Base-by-base conservation (phyloP, 1,140 invertebrate species). In the Magallana angulata region DNA sequence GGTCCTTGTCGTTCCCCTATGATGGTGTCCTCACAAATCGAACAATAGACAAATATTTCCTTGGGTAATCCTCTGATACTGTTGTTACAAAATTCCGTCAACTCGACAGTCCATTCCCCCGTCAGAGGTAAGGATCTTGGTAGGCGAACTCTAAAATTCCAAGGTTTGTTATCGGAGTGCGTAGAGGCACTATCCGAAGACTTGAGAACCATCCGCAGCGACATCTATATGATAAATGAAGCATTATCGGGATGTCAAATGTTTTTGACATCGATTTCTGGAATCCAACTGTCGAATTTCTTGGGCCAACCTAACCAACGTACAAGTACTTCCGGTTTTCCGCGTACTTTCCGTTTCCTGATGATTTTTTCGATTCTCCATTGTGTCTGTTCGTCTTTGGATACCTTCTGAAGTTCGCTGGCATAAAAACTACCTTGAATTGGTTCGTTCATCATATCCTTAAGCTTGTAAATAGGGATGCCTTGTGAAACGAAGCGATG, bases 291-390 rank as follows among this genome's bases (percentile, higher is more conserved):
- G 56, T 85, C 80, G 48, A 88, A 85, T 82, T 88, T 88, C 14
- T 58, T 62, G 1, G 87, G 87, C 24, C 30, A 88, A 14, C 80
- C 68, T 11, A 85, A 58, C 87, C 87, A 88, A 16, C 68, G 80
- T 12, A 88, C 84, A 5, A 85, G 24, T 48, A n/a, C 85, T 62
- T 86, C 57, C 12, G 64, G 6, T 56, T 48, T 30, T 9, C 58
- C 71, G 48, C 60, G 64, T 2, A 5, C 6, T 36, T 81, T 88
- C 48, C 87, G 48, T 36, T 81, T 59, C 57, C 68, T 76, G 56
- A 84, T 18, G 1, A 88, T 88, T 57, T 85, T 85, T 62, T 88
- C 87, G 7, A 85, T 85, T 56, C 84, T 88, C 84, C 87, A 85
- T 30, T 56, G 30, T 3, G 83, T 82, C 24, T 88, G 14, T 58